Conservation (phyloP, 2,113 vertebrate species). For the Macroglossus sobrinus region DNA sequence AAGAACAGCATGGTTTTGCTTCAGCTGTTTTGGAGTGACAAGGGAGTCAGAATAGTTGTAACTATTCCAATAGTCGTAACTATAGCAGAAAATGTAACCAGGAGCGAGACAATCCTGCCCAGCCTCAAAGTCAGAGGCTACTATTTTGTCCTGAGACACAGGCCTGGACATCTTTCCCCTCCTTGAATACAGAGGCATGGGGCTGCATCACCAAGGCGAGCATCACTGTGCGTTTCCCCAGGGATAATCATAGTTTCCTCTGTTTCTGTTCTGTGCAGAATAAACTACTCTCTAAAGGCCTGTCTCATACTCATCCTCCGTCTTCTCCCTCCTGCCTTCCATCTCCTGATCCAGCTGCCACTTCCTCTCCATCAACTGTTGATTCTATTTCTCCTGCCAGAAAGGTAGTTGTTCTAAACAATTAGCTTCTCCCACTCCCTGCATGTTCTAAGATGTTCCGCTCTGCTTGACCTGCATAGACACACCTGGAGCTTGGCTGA, state of each 20-base stretch:
- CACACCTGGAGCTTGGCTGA: background rate
- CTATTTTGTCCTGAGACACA: background rate
- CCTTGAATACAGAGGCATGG: accelerated
- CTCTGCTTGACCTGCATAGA: background rate
- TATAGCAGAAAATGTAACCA: background rate
- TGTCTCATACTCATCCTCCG: conserved; percentile 77
- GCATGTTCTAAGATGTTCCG: background rate
- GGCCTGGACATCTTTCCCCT: background rate
- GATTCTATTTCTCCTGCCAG: conserved; percentile 78
- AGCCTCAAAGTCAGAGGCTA: background rate
- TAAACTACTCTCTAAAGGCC: conserved; percentile 79
- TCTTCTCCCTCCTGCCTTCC: conserved; percentile 80
- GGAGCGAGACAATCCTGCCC: background rate
- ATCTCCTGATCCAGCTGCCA: conserved; percentile 83
- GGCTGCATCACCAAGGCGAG: conserved; percentile 26
- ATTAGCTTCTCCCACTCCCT: background rate
- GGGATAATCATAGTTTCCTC: conserved; percentile 63
- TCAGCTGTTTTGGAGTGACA: background rate
- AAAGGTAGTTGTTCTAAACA: conserved; percentile 80
- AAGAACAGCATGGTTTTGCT: background rate
- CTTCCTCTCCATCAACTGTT: conserved; percentile 81
- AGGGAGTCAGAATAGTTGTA: background rate
- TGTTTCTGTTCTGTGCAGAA: conserved; percentile 85
- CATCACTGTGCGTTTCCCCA: conserved; percentile 26
- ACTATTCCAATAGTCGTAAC: too few relatives aligned